Conservation (phyloP, 2,888 invertebrate species). For the Vanessa cardui region DNA sequence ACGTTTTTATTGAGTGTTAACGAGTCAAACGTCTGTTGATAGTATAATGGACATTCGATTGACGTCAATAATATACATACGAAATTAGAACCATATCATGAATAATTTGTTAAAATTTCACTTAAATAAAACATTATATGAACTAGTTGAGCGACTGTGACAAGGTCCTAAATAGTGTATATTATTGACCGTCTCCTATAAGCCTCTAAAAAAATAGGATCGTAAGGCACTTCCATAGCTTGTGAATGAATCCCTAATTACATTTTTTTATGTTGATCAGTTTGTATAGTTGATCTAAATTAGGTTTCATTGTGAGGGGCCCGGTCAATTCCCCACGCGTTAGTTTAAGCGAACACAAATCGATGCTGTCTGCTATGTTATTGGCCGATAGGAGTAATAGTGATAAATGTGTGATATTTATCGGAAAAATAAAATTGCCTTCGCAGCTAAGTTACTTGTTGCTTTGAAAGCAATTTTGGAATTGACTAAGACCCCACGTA, state of each 20-base stretch:
- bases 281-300: conserved; percentile 72
- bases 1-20: conserved; percentile 46
- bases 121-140: background rate
- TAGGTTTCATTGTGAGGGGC: conserved; percentile 69
- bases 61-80: conserved; percentile 10
- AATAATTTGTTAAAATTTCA: background rate
- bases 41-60: background rate
- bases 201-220: conserved; percentile 17
- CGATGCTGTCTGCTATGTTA: conserved; percentile 50
- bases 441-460: conserved; percentile 60
- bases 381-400: conserved; percentile 52
- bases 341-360: conserved; percentile 42
- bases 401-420: conserved; percentile 71
- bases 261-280: conserved; percentile 49
- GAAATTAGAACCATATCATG: conserved; percentile 5
- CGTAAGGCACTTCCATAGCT: conserved; percentile 37
- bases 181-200: conserved; percentile 20
- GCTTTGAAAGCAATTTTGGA: conserved; percentile 60
- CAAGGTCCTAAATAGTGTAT: conserved; percentile 22
- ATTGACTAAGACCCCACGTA: conserved; percentile 72
- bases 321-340: conserved; percentile 68
- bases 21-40: conserved; percentile 11
- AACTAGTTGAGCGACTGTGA: background rate
- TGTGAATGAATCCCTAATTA: conserved; percentile 22
- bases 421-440: conserved; percentile 55